Evolutionary conservation across 2,113 vertebrate species (phyloP), one percentile per base, ranked within the genome.

Genomic region (Malaclemys terrapin): DNA sequence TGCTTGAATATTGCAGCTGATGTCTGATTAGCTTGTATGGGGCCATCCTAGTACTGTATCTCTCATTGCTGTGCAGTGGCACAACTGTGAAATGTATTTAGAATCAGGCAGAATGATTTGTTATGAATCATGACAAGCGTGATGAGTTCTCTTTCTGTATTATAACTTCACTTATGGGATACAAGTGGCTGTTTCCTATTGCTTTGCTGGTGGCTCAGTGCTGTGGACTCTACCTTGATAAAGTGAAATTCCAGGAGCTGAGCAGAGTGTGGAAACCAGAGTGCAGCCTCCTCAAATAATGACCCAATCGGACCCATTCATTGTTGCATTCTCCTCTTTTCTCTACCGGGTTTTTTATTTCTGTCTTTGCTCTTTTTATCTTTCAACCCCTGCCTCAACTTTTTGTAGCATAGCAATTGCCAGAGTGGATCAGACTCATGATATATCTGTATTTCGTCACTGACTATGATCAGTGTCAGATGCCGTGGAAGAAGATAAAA

Each of bases 111-210:
- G 94, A 87, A 89, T 93, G 75, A 89, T 96, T 96, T 95, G 72
- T 88, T 94, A 95, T 89, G 90, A 96, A 93, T 95, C 85, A 91
- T 92, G 95, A 91, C 96, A 97, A 92, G 79, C n/a, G 0, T 94
- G 93, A 92, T 92, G 79, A 95, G 93, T 92, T 95, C 53, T n/a
- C 35, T 79, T 93, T 88, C 93, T 87, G 12, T 75, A 79, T 75
- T 89, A 50, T 59, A 89, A 25, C 57, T 79, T 35, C 75, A 75
- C 47, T 65, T 88, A 83, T 0, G 47, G 9, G 1, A 27, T 84
- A 89, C n/a, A 65, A 95, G 69, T 35, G 79, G 31, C 27, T 65
- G 9, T 69, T 95, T 88, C 83, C n/a, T 75, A 65, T 42, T 27
- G 72, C 0, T 5, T 16, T 92, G 87, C 31, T 3, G 2, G 79